Conservation (phyloP, 2,797 vertebrate genomes). For the Trematomus bernacchii region DNA sequence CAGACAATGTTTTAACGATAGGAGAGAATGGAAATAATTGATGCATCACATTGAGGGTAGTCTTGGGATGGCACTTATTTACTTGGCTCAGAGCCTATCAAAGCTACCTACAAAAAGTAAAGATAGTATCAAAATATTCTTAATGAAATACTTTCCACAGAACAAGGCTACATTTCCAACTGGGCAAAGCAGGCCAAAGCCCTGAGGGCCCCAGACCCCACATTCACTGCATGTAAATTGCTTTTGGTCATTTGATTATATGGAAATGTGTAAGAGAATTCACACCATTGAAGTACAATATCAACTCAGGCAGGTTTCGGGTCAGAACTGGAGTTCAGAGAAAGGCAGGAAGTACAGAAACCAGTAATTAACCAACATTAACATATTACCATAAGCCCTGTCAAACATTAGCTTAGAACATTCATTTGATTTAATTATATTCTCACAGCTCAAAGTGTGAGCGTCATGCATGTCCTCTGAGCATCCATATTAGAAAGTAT, state of each 20-base stretch:
- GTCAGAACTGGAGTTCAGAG: not conserved
- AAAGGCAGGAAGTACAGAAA: not conserved
- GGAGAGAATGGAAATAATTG: not conserved
- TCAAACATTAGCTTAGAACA: not conserved
- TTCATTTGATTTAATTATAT: constrained; percentile 8
- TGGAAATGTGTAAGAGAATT: not conserved
- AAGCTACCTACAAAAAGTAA: not conserved
- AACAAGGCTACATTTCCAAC: not conserved
- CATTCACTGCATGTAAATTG: not conserved
- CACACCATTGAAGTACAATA: not conserved
- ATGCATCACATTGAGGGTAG: not conserved
- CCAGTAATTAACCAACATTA: constrained; percentile 1
- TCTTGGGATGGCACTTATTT: not conserved
- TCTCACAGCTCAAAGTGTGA: not conserved
- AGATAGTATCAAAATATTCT: not conserved
- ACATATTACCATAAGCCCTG: not conserved
- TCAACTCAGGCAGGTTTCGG: not conserved
- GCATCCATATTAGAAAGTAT: not conserved
- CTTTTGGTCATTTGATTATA: constrained; percentile 1
- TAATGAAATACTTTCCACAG: not conserved
- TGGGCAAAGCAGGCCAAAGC: not conserved
- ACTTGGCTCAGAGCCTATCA: not conserved
- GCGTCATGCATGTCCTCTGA: not conserved
- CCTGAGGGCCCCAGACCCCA: not conserved
- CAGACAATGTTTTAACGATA: not conserved